Base-by-base conservation (phyloP, 2,888 invertebrate genomes). In the Tipula helvola region DNA sequence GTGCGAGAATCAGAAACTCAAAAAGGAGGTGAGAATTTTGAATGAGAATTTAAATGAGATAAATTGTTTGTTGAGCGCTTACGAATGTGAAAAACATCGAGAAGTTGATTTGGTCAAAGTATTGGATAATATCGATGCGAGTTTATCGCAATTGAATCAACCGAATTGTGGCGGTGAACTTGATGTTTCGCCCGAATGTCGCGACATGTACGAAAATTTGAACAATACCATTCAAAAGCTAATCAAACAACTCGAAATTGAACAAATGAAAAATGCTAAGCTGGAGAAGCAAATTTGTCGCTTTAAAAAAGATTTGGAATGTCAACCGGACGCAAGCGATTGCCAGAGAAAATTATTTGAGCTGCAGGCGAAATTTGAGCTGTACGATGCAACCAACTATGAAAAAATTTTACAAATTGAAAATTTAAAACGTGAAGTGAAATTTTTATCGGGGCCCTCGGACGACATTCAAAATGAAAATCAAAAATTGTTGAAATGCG, bases 371-470 rank as follows among this genome's bases (percentile, higher is more conserved):
- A 36, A 41, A 39, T 39, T 84, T 13, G 39, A 84, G 7, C 16
- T 84, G n/a, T 84, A 84, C 41, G 84, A 84, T 3, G 16, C 36
- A 13, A 84, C 84, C 0, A 84, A 84, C n/a, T 39, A 36, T 16
- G 84, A 84, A 10, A 84, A 84, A 84, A 41, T 84, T 39, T 84
- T 84, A 41, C 36, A 84, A 84, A 84, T 84, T n/a, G 84, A 84
- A 18, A 84, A 84, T 84, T 39, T 84, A 41, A 84, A 84, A 39
- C 36, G 41, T 39, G 84, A 84, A 16, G 41, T 84, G 3, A 84
- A 84, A 13, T 84, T 84, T 39, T 84, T 84, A 18, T 84, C 84
- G n/a, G 84, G 39, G 7, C 84, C 84, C 13, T 13, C 84, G n/a
- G 84, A 84, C 39, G 41, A 84, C n/a, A 36, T 84, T n/a, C 84